Evolutionary conservation across 2,797 vertebrate species (phyloP), one percentile per base, ranked within the genome.

Genomic region (Carduelis carduelis): DNA sequence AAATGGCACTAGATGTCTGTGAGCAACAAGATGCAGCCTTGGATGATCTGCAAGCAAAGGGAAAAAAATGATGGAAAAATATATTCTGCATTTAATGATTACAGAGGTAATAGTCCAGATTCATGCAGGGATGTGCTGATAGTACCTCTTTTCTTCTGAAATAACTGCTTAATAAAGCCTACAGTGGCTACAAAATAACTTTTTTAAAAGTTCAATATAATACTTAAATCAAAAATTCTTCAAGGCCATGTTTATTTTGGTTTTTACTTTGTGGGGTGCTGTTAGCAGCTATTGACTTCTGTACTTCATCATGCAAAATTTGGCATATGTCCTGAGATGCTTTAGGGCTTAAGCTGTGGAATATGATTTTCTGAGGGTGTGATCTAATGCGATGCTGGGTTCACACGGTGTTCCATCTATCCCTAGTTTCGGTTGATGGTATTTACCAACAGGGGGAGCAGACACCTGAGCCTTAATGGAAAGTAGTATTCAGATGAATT

Each of bases 381-480:
- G 77, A 55, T 65, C n/a, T 77, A 35, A 50, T 11, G 4, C 11
- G 28, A 20, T 60, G 64, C 60, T 74, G 60, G 28, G 60, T 89
- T 91, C 79, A 65, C 39, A 28, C 11, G 19, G 35, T 90, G 59
- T 59, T 80, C 66, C 49, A 41, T 66, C n/a, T 77, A 6, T 49
- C 65, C 8, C 30, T 87, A 41, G 52, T 90, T 88, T 80, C 0
- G 1, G 22, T 70, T 75, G 80, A 64, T 61, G 35, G 21, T 44
- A 5, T 83, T 78, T 91, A 22, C 88, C 88, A 71, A 94, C 50
- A 96, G 82, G 46, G 79, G 91, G 93, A 96, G 90, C 69, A 91
- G 55, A 50, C 44, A 83, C 23, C 8, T 20, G 85, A 57, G 32
- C 30, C n/a, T 72, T 43, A 57, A 55, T 50, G n/a, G 49, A 84